These are phyloP conservation scores for Tiaroga cobitis DNA, from an alignment of 2,797 vertebrate species.

Conservation along the genomic window DNA sequence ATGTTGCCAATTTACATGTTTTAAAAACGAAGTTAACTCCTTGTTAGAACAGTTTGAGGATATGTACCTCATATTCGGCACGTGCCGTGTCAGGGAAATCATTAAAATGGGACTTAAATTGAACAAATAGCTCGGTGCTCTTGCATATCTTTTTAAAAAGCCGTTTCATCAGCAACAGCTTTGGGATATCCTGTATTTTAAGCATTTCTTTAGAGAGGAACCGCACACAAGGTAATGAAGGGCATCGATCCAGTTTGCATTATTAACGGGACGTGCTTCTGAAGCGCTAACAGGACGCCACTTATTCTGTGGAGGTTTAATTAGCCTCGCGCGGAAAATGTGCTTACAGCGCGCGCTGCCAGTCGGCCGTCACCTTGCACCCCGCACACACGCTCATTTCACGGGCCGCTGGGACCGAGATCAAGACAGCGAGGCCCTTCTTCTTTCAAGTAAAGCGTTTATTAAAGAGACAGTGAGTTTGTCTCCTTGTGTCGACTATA, in stretches of 20 bases:
- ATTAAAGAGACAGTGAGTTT: conserved; percentile 69
- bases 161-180: conserved; percentile 26
- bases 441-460: conserved; percentile 75
- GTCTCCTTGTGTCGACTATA: conserved; percentile 51
- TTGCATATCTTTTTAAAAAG: neutral
- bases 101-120: neutral
- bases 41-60: too few relatives aligned
- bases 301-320: conserved; percentile 81
- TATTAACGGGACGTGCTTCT: conserved; percentile 75
- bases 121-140: neutral
- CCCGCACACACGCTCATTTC: conserved; percentile 64
- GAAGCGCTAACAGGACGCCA: conserved; percentile 79
- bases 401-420: conserved; percentile 67
- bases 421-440: conserved; percentile 69
- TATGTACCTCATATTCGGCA: neutral
- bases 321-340: conserved; percentile 80
- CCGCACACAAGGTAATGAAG: conserved; percentile 74
- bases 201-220: conserved; percentile 66
- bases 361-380: conserved; percentile 68
- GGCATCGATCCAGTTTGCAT: conserved; percentile 79
- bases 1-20: too few relatives aligned
- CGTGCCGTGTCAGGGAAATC: neutral
- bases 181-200: conserved; percentile 51
- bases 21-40: too few relatives aligned
- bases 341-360: conserved; percentile 79